These are phyloP conservation scores for Mugil cephalus DNA, from an alignment of 2,113 vertebrate species.

Conservation along the genomic window DNA sequence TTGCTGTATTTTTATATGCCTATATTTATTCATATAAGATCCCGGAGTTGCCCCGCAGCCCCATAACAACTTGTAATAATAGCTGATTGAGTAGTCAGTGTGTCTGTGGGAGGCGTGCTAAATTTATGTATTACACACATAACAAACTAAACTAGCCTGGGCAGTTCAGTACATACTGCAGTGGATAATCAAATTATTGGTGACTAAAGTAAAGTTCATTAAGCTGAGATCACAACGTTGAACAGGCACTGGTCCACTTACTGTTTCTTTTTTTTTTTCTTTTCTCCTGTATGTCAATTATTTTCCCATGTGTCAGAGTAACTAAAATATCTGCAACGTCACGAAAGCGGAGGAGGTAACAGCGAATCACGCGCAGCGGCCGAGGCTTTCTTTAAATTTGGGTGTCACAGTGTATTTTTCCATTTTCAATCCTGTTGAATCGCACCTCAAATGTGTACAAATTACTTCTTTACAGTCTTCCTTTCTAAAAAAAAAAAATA, in stretches of 20 bases:
- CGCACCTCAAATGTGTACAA: conserved; percentile 40
- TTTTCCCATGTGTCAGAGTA: conserved; percentile 18
- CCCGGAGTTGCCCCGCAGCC: conserved; percentile 59
- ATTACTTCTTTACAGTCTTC: conserved; percentile 60
- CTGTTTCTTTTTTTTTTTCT: conserved; percentile 42
- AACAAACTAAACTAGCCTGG: conserved; percentile 17
- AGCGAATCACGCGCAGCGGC: conserved; percentile 18
- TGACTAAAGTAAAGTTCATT: conserved; percentile 22
- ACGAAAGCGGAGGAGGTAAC: conserved; percentile 3
- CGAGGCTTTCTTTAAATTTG: conserved; percentile 15
- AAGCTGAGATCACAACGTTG: conserved; percentile 41
- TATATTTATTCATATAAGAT: conserved; percentile 69
- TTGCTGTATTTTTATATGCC: conserved; percentile 79
- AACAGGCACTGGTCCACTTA: conserved; percentile 36
- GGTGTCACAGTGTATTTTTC: conserved; percentile 13
- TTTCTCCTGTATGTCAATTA: conserved; percentile 26
- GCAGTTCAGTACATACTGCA: conserved; percentile 41
- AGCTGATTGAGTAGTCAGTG: conserved; percentile 55
- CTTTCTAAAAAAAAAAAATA: conserved; percentile 38
- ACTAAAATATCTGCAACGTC: conserved; percentile 19
- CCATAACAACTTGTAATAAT: conserved; percentile 46
- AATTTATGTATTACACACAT: conserved; percentile 52
- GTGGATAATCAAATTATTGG: conserved; percentile 19
- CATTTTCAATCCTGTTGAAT: conserved; percentile 4
- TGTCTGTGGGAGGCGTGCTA: conserved; percentile 68